Conservation (phyloP, 2,113 vertebrate genomes). For the Phyllostomus hastatus region DNA sequence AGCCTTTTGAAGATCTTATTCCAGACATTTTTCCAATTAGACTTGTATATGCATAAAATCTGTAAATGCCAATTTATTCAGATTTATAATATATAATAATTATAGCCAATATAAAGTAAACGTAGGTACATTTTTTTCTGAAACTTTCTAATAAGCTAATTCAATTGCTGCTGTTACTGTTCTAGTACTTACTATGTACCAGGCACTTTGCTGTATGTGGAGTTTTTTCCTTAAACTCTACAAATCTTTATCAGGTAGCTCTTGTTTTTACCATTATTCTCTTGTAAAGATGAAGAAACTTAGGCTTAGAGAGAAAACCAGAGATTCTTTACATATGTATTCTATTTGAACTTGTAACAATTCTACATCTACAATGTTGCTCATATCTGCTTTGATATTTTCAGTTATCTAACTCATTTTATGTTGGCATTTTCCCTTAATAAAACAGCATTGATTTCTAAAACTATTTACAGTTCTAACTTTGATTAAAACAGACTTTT, state of each 20-base stretch:
- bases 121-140: neutral
- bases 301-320: neutral
- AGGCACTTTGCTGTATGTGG: neutral
- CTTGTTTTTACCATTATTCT: neutral
- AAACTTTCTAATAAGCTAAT: neutral
- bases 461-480: neutral
- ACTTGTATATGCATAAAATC: neutral
- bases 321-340: neutral
- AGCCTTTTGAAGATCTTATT: neutral
- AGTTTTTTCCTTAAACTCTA: neutral
- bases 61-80: neutral
- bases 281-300: neutral
- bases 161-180: neutral
- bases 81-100: neutral
- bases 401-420: neutral
- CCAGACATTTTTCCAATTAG: neutral
- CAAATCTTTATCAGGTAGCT: neutral
- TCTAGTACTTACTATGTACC: neutral
- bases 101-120: neutral
- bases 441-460: slow-evolving; percentile 14
- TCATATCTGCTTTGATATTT: slow-evolving; percentile 8
- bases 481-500: neutral
- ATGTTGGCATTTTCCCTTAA: neutral
- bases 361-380: neutral
- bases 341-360: neutral